Conservation (phyloP, 2,797 vertebrate genomes). For the Trematomus bernacchii region DNA sequence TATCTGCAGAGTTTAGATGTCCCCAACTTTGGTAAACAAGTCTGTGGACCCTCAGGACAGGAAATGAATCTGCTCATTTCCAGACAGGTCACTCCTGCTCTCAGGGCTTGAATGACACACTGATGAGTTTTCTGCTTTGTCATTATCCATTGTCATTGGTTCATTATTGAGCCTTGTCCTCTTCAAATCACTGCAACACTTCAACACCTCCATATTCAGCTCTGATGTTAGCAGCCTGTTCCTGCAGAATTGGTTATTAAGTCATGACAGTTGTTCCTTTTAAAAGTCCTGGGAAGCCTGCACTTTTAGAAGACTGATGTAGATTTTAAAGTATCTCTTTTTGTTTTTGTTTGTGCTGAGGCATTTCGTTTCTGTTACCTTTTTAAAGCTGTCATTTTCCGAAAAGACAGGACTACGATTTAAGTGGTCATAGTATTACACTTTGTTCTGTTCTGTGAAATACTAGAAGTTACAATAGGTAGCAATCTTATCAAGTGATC, state of each 20-base stretch:
- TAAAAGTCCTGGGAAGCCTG: conserved; percentile 36
- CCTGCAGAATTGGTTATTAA: conserved; percentile 58
- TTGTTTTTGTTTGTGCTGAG: conserved; percentile 17
- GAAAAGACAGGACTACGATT: conserved; percentile 19
- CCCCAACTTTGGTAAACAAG: conserved; percentile 11
- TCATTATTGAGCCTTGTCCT: conserved; percentile 46
- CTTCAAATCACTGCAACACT: conserved; percentile 37
- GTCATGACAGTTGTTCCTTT: conserved; percentile 47
- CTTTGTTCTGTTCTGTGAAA: conserved; percentile 7
- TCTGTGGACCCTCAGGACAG: conserved; percentile 40
- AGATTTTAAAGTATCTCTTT: not conserved
- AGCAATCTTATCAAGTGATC: conserved; percentile 11
- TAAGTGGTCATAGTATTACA: not conserved
- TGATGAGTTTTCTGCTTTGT: conserved; percentile 37
- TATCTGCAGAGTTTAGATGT: conserved; percentile 9
- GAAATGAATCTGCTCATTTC: conserved; percentile 44
- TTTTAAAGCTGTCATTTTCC: conserved; percentile 21
- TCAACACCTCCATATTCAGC: conserved; percentile 18
- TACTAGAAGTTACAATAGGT: not conserved
- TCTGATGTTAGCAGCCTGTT: conserved; percentile 41
- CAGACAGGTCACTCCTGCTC: conserved; percentile 15
- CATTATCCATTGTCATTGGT: conserved; percentile 39
- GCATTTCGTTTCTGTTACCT: not conserved
- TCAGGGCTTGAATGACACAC: conserved; percentile 33
- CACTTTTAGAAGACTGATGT: conserved; percentile 16